A percentile compares a stretch with the other conserved stretches of the same genome.
phyloP scores from a whole-genome alignment of 2,113 vertebrate genomes.

The Nerophis lumbriciformis region DNA sequence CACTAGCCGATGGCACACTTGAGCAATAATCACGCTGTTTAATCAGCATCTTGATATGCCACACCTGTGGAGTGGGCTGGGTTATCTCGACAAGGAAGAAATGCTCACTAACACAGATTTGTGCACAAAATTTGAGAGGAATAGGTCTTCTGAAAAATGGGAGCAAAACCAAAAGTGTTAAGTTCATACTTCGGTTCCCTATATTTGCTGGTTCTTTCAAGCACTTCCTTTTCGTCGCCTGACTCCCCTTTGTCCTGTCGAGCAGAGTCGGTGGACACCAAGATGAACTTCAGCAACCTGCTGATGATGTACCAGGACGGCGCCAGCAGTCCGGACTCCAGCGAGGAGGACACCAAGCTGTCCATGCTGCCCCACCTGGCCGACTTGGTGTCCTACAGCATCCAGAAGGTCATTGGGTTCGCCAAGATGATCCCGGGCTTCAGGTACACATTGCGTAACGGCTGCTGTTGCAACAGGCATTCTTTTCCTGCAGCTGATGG shows the following conservation, averaged over 20 bases:
- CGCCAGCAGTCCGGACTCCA: constrained; percentile 69
- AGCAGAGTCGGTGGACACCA: constrained; percentile 74
- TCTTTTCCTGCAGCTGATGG: not conserved
- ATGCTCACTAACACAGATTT: too few species aligned
- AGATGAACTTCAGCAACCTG: constrained; percentile 75
- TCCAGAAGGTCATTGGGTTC: constrained; percentile 95
- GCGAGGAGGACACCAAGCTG: constrained; percentile 69
- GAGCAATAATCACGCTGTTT: too few species aligned
- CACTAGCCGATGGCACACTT: too few species aligned
- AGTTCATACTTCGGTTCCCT: too few species aligned
- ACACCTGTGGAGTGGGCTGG: too few species aligned
- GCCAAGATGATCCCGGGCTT: constrained; percentile 98
- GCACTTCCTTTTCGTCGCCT: not conserved
- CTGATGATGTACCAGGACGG: constrained; percentile 75
- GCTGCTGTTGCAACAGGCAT: not conserved
- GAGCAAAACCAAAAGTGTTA: too few species aligned
- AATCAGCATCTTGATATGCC: too few species aligned
- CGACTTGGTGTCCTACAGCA: constrained; percentile 96
- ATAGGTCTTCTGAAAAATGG: too few species aligned
- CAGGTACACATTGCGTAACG: constrained; percentile 68
- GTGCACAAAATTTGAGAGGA: too few species aligned
- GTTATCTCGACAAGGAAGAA: too few species aligned
- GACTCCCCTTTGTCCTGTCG: constrained; percentile 12
- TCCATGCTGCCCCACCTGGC: constrained; percentile 94
- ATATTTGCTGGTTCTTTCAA: not conserved